Base-by-base conservation (phyloP, 2,888 invertebrate genomes). In the Hydraecia micacea region DNA sequence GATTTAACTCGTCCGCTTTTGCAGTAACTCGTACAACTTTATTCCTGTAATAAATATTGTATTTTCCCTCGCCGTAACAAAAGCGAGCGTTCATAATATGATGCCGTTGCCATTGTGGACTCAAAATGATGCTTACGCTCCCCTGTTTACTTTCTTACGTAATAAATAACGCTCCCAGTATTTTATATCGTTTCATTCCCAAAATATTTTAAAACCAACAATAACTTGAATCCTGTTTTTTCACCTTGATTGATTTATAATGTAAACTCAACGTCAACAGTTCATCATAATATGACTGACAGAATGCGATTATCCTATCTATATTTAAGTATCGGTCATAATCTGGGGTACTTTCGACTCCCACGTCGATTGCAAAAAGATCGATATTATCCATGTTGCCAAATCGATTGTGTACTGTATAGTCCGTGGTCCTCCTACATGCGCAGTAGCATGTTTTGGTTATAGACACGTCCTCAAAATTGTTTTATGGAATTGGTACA, bases 381-480 rank as follows among this genome's bases (percentile, higher is more conserved):
- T 77, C 72, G 13, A 49, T 58, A 77, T 73, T 28, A 9, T 67
- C 21, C 11, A 71, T 71, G 71, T 85, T 71, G 75, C 86, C 62
- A 66, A 85, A 83, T 73, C 75, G 52, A 79, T 79, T 86, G 72
- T 84, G 13, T 78, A 58, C 62, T 77, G 28, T 58, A 32, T 46
- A 52, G 5, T 60, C 58, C n/a, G 15, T 65, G 60, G 55, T 49
- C 60, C 7, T 73, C 63, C 67, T 76, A 66, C 76, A 80, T 65
- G 73, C 84, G 71, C 69, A 58, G 21, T 25, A 60, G 11, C 42
- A 76, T 89, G 87, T 89, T 89, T 82, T 79, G 73, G 77, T 76
- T 89, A 77, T 28, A 67, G 74, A 78, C 89, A 89, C 89, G 89
- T 89, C 86, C 75, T 63, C 80, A 66, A 80, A 82, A 87, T 83